Base-by-base conservation (phyloP, 2,113 vertebrate species). In the Podarcis raffonei region DNA sequence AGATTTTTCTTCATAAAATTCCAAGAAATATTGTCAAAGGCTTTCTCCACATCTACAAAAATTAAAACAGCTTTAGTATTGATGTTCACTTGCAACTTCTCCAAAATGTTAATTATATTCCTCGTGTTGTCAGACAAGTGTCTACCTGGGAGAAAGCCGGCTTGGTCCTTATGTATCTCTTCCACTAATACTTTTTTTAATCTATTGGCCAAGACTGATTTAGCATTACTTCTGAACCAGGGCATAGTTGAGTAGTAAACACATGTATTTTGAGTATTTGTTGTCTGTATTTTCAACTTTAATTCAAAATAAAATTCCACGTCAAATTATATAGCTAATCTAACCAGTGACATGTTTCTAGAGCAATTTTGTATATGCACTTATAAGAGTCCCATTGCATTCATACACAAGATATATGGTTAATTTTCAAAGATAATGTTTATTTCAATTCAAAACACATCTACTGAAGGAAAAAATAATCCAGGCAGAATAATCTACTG, bases 381-480 rank as follows among this genome's bases (percentile, higher is more conserved):
- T 11, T 69, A 27, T 27, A 69, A 30, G 27, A 68, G 23, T 68
- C 66, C 25, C 4, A 68, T 68, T 68, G 66, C 23, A 68, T 25
- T 27, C 66, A 68, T 68, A 27, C 20, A 76, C 23, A 22, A 93
- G 90, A 42, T 95, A 65, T 93, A 35, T 16, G 84, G 91, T 95
- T 94, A 0, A 68, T 92, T 93, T 90, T 23, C 66, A 92, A 91
- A 85, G 35, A 74, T 27, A 93, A 83, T 88, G 6, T 42, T 93
- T 86, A 89, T 87, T 91, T 77, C 71, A 87, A 62, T 1, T 79
- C 13, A 85, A 93, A 94, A 91, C 85, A 1, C 65, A 1, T 86
- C 94, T 91, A 89, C 25, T 84, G 2, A 91, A 69, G 83, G 86
- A 53, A 57, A 86, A 92, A n/a, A 92, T 16, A n/a, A 92, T 18